phyloP scores from a whole-genome alignment of 2,113 vertebrate genomes.

The Sinocyclocheilus maitianheensis region DNA sequence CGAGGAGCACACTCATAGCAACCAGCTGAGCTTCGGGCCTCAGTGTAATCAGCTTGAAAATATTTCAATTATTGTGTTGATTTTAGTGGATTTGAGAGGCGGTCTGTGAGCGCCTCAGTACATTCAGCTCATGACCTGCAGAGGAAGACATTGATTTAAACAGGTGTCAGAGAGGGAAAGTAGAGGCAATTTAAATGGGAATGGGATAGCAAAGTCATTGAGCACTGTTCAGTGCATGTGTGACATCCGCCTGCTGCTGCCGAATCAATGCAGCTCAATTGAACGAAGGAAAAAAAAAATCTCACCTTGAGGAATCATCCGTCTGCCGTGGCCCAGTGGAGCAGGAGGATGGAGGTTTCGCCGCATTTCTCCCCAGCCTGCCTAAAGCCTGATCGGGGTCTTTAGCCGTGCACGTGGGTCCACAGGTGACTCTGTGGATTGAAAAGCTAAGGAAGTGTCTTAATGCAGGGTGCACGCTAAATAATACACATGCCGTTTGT shows the following conservation, averaged over 20 bases:
- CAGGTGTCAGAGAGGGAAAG: slow-evolving; percentile 99
- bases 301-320: slow-evolving; percentile 94
- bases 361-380: slow-evolving; percentile 61
- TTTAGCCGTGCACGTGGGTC: slow-evolving; percentile 59
- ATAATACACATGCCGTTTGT: slow-evolving; percentile 13
- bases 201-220: slow-evolving; percentile 88
- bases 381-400: slow-evolving; percentile 61
- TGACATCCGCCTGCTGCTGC: slow-evolving; percentile 92
- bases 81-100: slow-evolving; percentile 99
- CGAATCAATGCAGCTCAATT: slow-evolving; percentile 96
- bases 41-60: slow-evolving; percentile 99
- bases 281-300: slow-evolving; percentile 79
- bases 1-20: slow-evolving; percentile 99
- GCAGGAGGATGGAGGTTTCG: slow-evolving; percentile 76
- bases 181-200: slow-evolving; percentile 99
- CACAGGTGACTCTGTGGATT: slow-evolving; percentile 26
- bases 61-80: slow-evolving; percentile 99
- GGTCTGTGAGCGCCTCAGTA: slow-evolving; percentile 90
- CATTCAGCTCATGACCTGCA: slow-evolving; percentile 98
- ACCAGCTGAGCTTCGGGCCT: slow-evolving; percentile 97
- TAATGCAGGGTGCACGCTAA: not conserved
- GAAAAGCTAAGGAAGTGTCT: slow-evolving; percentile 27
- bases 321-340: slow-evolving; percentile 78
- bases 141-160: slow-evolving; percentile 99
- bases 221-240: slow-evolving; percentile 86